phyloP scores from a whole-genome alignment of 2,888 invertebrate species.

The Drosophila atripex region DNA sequence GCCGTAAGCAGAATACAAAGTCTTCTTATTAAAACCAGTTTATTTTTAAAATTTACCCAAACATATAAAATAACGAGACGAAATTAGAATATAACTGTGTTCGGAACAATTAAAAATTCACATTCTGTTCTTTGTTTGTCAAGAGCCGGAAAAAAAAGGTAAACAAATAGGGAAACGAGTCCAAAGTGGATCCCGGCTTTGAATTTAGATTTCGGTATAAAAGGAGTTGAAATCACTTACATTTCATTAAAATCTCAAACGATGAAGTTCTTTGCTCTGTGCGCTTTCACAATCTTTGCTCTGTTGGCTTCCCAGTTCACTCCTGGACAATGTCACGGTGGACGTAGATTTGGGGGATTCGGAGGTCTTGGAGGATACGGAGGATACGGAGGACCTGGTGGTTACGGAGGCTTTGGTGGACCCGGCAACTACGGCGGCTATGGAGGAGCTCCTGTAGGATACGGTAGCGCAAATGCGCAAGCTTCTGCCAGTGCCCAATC shows the following conservation, averaged over 20 bases:
- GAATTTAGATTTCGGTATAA: constrained; percentile 23
- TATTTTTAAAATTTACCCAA: not conserved
- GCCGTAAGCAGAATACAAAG: not conserved
- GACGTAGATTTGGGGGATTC: not conserved
- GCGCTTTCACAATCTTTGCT: constrained; percentile 51
- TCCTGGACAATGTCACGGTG: constrained; percentile 22
- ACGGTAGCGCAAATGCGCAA: not conserved
- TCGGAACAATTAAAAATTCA: constrained; percentile 17
- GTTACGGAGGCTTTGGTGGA: not conserved
- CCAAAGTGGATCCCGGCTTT: not conserved
- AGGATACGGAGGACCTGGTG: not conserved
- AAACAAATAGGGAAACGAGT: constrained; percentile 16
- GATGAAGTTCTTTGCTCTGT: constrained; percentile 61
- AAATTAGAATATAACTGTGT: constrained; percentile 14
- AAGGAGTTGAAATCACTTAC: constrained; percentile 23
- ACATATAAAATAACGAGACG: not conserved
- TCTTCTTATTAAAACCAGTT: not conserved
- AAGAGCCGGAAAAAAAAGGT: constrained; percentile 1
- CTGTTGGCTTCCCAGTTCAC: constrained; percentile 48
- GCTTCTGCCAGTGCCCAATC: not conserved
- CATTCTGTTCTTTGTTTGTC: constrained; percentile 5
- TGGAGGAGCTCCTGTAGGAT: not conserved
- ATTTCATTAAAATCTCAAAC: constrained; percentile 33
- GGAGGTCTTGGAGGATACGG: not conserved
- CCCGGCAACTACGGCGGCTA: not conserved